Percentiles rank a stretch among this genome's conserved stretches.
phyloP scores from a whole-genome alignment of 2,888 invertebrate genomes.

The Erebia aethiops region DNA sequence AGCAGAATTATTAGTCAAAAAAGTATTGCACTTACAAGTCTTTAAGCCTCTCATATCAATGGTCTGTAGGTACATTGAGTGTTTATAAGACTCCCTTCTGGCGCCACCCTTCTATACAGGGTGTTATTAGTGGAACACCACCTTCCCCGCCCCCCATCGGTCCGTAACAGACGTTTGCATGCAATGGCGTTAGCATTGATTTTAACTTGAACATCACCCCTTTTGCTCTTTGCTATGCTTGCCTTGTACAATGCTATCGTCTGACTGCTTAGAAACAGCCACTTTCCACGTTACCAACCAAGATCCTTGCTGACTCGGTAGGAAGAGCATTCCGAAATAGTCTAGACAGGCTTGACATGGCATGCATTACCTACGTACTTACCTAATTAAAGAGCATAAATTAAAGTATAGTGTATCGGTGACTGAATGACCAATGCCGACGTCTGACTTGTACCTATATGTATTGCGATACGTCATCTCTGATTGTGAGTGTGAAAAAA shows the following conservation, averaged over 20 bases:
- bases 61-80: slow-evolving; percentile 50
- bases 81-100: slow-evolving; percentile 70
- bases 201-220: slow-evolving; percentile 24
- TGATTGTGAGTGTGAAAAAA: no score
- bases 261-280: background rate
- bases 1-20: no score
- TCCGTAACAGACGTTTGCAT: slow-evolving; percentile 25
- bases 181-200: slow-evolving; percentile 24
- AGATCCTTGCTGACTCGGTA: no score
- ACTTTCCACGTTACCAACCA: background rate
- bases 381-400: no score
- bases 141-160: background rate
- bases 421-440: no score
- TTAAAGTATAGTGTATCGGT: no score
- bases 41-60: slow-evolving; percentile 2
- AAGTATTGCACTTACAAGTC: no score
- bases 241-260: slow-evolving; percentile 11
- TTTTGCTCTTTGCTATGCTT: slow-evolving; percentile 22
- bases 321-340: no score
- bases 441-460: no score
- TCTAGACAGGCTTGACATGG: no score
- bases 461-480: no score
- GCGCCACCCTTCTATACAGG: slow-evolving; percentile 67
- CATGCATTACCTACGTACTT: no score
- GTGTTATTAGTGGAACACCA: slow-evolving; percentile 64